Evolutionary conservation across 2,888 invertebrate genomes (phyloP), one percentile per base, ranked within the genome.

Genomic region (Parnassius glacialis): DNA sequence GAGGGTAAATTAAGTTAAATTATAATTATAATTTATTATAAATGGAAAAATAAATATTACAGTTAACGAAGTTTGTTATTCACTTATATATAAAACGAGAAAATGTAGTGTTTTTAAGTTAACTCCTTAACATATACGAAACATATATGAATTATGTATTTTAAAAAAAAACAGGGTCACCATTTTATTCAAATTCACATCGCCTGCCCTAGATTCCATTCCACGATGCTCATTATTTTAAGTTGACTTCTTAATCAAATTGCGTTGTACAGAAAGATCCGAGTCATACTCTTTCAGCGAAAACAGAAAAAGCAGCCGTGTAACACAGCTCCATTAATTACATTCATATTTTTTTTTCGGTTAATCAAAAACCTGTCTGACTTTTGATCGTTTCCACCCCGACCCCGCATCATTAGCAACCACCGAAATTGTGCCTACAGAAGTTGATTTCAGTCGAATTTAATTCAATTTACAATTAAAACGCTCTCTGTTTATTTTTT

Each of bases 391-490:
- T 69, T 69, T 65, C 70, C 72, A 64, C 70, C 67, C 68, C 65
- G 61, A 67, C 69, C 65, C 69, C 71, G 74, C 75, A 75, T 84
- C 85, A 84, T 86, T 85, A 87, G 81, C 80, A 73, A 75, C 80
- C 79, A 70, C 72, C 74, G 67, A 74, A 79, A 74, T 74, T 72
- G 74, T 74, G 74, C 73, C 73, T 74, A 76, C 78, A 78, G 78
- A 83, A 85, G 80, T 85, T 84, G 83, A 87, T 86, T 85, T 79
- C 75, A 69, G 73, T 74, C 81, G 75, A 81, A 83, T 88, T 84
- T 86, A 88, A 89, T 88, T 88, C 83, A 87, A 89, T 89, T 87
- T 81, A 83, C 87, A 89, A 88, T 88, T 89, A 87, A 86, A 87
- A 80, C 77, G 75, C 72, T 61, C 73, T 74, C 72, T 85, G 85